Conservation (phyloP, 2,113 vertebrate species). For the Zosterops lateralis region DNA sequence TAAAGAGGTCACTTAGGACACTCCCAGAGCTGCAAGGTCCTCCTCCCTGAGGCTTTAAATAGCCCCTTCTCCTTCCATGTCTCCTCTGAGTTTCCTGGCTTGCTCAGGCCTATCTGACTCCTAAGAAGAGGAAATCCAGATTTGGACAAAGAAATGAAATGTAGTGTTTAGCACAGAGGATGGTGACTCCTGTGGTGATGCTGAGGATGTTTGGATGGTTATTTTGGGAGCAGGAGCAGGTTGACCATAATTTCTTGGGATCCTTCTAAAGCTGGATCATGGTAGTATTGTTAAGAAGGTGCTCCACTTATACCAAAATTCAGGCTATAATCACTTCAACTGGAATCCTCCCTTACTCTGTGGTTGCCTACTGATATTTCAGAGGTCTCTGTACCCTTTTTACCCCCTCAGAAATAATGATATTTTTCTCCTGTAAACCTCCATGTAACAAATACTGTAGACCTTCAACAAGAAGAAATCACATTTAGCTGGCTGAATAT, state of each 20-base stretch:
- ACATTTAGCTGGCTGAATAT: not conserved
- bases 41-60: slow-evolving; percentile 56
- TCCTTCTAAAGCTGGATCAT: not conserved
- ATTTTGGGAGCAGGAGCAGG: not conserved
- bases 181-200: not conserved
- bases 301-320: not conserved
- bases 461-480: not conserved
- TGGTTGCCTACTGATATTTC: not conserved
- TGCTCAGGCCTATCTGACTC: not conserved
- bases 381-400: not conserved
- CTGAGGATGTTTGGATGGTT: not conserved
- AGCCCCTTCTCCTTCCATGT: not conserved
- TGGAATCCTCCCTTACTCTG: not conserved
- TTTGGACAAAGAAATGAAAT: not conserved
- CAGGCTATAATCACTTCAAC: not conserved
- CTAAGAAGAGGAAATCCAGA: not conserved
- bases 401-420: not conserved
- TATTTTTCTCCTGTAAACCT: not conserved
- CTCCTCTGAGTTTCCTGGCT: slow-evolving; percentile 4
- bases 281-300: not conserved
- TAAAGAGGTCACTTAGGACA: slow-evolving; percentile 64
- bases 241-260: not conserved
- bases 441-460: not conserved
- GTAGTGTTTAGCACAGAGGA: not conserved
- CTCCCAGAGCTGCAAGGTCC: slow-evolving; percentile 1